phyloP scores from a whole-genome alignment of 2,888 invertebrate species.

The Leucania comma region DNA sequence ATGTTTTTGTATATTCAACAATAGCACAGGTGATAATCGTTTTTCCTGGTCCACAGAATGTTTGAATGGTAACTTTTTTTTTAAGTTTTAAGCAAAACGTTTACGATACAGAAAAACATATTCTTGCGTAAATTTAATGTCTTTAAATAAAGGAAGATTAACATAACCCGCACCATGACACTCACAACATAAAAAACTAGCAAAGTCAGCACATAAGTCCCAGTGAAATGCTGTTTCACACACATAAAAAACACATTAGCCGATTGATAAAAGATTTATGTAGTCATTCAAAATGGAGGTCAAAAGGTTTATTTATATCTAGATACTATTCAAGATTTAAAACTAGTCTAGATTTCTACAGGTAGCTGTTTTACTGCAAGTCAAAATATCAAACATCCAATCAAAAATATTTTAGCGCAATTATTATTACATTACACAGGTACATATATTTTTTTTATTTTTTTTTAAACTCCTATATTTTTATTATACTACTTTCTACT shows the following conservation, averaged over 20 bases:
- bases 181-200: constrained; percentile 13
- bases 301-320: constrained; percentile 7
- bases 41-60: not conserved
- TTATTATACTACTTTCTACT: too few relatives aligned
- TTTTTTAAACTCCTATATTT: too few relatives aligned
- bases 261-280: constrained; percentile 48
- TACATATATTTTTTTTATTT: too few relatives aligned
- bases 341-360: not conserved
- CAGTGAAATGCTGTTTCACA: constrained; percentile 18
- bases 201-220: constrained; percentile 30
- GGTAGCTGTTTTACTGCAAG: not conserved
- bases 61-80: not conserved
- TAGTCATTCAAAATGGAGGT: constrained; percentile 12
- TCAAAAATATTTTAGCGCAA: too few relatives aligned
- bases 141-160: not conserved
- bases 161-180: constrained; percentile 29
- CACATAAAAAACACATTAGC: constrained; percentile 43
- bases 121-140: not conserved
- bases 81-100: not conserved
- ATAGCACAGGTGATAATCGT: not conserved
- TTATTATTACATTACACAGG: too few relatives aligned
- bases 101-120: not conserved
- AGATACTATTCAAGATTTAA: not conserved
- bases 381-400: not conserved
- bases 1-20: not conserved